Evolutionary conservation across 2,113 vertebrate species (phyloP).

Genomic region (Anser brachyrhynchus): DNA sequence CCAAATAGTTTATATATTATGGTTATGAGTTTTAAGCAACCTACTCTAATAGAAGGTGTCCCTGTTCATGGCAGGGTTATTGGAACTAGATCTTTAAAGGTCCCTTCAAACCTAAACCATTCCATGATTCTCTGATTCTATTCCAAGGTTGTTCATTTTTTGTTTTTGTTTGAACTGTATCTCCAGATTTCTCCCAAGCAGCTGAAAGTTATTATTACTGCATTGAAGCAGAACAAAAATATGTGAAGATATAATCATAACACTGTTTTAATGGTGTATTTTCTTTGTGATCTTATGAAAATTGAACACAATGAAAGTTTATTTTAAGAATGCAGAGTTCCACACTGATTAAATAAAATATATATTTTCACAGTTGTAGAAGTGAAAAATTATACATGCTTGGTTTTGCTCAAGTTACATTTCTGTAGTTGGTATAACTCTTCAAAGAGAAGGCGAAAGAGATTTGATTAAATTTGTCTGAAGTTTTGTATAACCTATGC

Average conservation of each 20-base stretch:
- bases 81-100: not conserved
- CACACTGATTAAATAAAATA: not conserved
- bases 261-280: not conserved
- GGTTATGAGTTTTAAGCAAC: not conserved
- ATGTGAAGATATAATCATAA: not conserved
- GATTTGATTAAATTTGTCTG: not conserved
- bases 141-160: not conserved
- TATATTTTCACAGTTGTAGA: not conserved
- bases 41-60: not conserved
- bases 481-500: not conserved
- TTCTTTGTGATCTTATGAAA: not conserved
- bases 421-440: not conserved
- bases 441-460: not conserved
- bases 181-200: slow-evolving; percentile 37
- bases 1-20: not conserved
- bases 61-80: not conserved
- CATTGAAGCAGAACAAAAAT: not conserved
- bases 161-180: not conserved
- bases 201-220: slow-evolving; percentile 19
- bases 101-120: not conserved
- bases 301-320: not conserved
- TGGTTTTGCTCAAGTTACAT: not conserved
- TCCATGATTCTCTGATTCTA: not conserved
- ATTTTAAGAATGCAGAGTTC: not conserved
- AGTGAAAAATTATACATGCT: not conserved